A percentile compares a stretch with the other conserved stretches of the same genome.
Evolutionary conservation across 2,888 invertebrate species (phyloP).

Genomic region (Perithous albicinctus): DNA sequence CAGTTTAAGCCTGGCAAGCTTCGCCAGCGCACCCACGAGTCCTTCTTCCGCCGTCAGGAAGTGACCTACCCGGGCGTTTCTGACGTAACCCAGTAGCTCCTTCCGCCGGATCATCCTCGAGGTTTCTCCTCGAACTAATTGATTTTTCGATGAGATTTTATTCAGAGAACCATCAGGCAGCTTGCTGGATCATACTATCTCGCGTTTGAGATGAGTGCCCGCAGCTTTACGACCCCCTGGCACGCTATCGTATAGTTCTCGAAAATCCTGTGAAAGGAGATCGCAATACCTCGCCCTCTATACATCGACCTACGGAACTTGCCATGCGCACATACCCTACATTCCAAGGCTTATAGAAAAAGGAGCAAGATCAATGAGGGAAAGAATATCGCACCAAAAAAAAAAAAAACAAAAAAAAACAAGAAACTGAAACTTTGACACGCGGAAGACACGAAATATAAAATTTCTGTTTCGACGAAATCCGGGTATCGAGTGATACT

Average conservation of each 20-base stretch:
- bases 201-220: constrained; percentile 15
- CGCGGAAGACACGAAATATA: constrained; percentile 72
- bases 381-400: constrained; percentile 48
- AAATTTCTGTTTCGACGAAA: too few relatives aligned
- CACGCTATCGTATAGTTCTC: constrained; percentile 52
- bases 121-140: constrained; percentile 78
- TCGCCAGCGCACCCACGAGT: constrained; percentile 37
- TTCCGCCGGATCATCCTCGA: constrained; percentile 76
- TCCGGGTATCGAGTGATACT: constrained; percentile 75
- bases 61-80: constrained; percentile 42
- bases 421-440: constrained; percentile 72
- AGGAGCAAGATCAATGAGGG: constrained; percentile 51
- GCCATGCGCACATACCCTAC: constrained; percentile 26
- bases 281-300: constrained; percentile 1
- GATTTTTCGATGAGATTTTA: constrained; percentile 81
- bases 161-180: constrained; percentile 53
- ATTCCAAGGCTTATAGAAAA: constrained; percentile 30
- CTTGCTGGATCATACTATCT: constrained; percentile 2
- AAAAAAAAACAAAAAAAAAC: constrained; percentile 45
- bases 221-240: constrained; percentile 50
- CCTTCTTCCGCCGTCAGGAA: constrained; percentile 52
- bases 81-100: constrained; percentile 34
- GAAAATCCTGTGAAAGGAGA: constrained; percentile 41
- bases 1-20: constrained; percentile 35
- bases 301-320: constrained; percentile 1